phyloP scores from a whole-genome alignment of 2,888 invertebrate genomes.

The Gnatocerus cornutus region DNA sequence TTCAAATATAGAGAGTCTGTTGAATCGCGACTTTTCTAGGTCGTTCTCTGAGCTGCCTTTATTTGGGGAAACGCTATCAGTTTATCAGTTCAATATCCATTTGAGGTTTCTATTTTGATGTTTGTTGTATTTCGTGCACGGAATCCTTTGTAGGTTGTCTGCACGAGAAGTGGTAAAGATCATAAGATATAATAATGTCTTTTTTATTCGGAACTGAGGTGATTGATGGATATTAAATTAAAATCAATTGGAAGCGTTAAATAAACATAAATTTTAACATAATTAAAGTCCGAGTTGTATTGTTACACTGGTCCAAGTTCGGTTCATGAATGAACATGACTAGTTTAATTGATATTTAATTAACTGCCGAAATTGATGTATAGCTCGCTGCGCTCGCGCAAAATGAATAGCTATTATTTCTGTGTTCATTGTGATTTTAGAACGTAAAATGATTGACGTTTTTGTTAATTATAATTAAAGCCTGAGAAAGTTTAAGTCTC shows the following conservation, averaged over 20 bases:
- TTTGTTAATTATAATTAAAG: no score
- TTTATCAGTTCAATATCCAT: conserved; percentile 27
- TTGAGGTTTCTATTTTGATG: conserved; percentile 20
- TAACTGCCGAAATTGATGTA: no score
- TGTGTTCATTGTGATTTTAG: no score
- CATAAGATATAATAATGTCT: not conserved
- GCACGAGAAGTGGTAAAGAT: no score
- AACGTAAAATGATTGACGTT: no score
- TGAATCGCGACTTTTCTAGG: not conserved
- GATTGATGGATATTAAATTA: conserved; percentile 8
- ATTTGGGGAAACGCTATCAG: conserved; percentile 22
- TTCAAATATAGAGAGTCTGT: conserved; percentile 1
- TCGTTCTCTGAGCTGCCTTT: conserved; percentile 3
- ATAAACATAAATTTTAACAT: not conserved
- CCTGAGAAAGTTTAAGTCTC: no score
- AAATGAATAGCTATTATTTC: no score
- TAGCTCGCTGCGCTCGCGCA: no score
- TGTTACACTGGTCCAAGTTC: not conserved
- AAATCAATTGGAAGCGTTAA: not conserved
- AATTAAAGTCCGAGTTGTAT: not conserved
- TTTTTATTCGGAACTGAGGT: not conserved
- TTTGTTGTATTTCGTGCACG: conserved; percentile 6
- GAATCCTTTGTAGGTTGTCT: not conserved
- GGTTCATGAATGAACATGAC: not conserved
- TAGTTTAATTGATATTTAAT: no score